Base-by-base conservation (phyloP, 2,113 vertebrate species). In the Neomonachus schauinslandi region DNA sequence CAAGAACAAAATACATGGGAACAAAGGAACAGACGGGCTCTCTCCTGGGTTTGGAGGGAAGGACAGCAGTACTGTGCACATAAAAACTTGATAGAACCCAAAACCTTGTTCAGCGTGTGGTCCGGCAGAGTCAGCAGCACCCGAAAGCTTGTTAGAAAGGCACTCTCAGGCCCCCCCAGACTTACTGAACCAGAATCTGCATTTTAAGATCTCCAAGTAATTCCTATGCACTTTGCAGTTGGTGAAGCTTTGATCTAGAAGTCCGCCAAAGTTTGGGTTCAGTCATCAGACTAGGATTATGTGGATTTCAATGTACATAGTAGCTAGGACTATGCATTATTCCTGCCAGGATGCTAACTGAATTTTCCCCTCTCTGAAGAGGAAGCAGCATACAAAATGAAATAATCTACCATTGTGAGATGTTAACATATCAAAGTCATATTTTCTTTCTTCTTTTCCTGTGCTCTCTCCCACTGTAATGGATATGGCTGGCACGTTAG, bases 391-490 rank as follows among this genome's bases (percentile, higher is more conserved):
- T 69, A 57, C 16, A 74, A 96, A 96, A 92, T 4, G 36, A 94
- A 96, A 89, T 96, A 26, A 39, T 31, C 61, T 72, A 76, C 94
- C 69, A 11, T 46, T 42, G 55, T 85, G 69, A 51, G 31, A 96
- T 15, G 61, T 96, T 96, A 95, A 69, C 97, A 98, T 94, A 97
- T 95, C 98, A 98, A 97, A 98, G 94, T 81, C 88, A 12, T 84
- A 92, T 97, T 88, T 74, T 80, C 93, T 53, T 87, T 89, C 94
- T 97, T 81, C 84, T 80, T 84, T 97, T 84, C 89, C 77, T 74
- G 82, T 26, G 10, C 49, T 91, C 65, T 93, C 94, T 91, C 61
- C 86, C 79, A 12, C 72, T 0, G 33, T 87, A 95, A 96, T 89
- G 72, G 93, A 97, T 97, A 69, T 4, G 49, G n/a, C 89, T 93